A percentile compares a stretch with the other conserved stretches of the same genome.
phyloP scores from a whole-genome alignment of 1,140 invertebrate genomes.

The Cephus cinctus region DNA sequence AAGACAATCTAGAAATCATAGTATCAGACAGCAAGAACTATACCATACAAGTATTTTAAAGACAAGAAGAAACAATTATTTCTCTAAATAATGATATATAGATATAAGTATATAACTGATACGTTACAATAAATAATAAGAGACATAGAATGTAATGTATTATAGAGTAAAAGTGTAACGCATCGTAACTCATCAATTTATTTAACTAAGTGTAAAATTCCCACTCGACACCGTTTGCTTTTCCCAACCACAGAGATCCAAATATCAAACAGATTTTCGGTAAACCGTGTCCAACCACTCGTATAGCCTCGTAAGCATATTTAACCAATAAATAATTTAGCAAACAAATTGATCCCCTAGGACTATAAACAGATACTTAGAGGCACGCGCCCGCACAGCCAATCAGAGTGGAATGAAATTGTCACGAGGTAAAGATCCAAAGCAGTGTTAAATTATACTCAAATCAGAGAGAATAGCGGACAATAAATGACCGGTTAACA shows the following conservation, averaged over 20 bases:
- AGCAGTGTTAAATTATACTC: conserved; percentile 6
- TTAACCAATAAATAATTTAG: conserved; percentile 57
- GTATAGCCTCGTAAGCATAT: conserved; percentile 44
- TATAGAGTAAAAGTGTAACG: no score
- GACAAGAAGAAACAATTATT: conserved; percentile 13
- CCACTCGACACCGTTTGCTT: conserved; percentile 32
- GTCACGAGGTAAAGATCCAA: conserved; percentile 6
- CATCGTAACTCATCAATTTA: no score
- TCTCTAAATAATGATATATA: no score
- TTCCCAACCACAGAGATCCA: conserved; percentile 43
- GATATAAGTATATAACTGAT: no score
- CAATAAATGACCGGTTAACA: conserved; percentile 29
- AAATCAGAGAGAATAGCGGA: conserved; percentile 6
- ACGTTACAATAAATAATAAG: no score
- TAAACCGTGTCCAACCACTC: conserved; percentile 40
- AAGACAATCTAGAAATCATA: conserved; percentile 65
- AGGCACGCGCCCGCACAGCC: conserved; percentile 40
- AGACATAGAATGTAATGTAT: background rate
- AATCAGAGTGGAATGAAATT: background rate
- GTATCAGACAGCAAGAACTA: conserved; percentile 72
- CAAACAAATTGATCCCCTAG: conserved; percentile 55
- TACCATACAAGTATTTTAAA: conserved; percentile 67
- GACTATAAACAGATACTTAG: conserved; percentile 57
- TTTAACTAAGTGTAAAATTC: no score
- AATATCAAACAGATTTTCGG: conserved; percentile 46